These are phyloP conservation scores for Eulemur coronatus DNA, from an alignment of 2,797 vertebrate genomes.

Conservation along the genomic window DNA sequence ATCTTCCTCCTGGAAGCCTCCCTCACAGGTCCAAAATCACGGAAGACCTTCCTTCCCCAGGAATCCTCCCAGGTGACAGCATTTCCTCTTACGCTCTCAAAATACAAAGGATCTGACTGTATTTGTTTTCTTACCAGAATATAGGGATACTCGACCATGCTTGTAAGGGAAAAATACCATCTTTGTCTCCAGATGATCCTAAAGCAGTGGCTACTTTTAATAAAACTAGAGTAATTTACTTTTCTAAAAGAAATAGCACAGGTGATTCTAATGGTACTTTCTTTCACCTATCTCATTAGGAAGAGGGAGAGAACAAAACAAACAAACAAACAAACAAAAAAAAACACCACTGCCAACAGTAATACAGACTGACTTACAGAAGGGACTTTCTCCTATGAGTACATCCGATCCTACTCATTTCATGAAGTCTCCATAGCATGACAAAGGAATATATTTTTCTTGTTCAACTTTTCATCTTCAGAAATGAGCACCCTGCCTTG, in stretches of 20 bases:
- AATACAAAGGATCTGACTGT: not conserved
- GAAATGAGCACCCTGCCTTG: not conserved
- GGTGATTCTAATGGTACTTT: not conserved
- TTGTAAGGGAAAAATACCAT: not conserved
- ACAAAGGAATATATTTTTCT: not conserved
- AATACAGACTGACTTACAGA: not conserved
- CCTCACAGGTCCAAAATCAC: not conserved
- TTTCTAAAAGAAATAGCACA: not conserved
- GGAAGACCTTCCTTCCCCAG: not conserved
- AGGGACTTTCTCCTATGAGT: not conserved
- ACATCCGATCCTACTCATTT: not conserved
- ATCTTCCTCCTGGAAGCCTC: not conserved
- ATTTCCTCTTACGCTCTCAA: not conserved
- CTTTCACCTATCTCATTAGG: not conserved
- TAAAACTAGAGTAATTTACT: not conserved
- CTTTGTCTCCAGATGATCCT: not conserved
- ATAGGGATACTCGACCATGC: not conserved
- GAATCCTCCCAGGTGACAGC: not conserved
- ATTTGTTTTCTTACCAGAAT: not conserved
- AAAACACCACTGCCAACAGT: not conserved
- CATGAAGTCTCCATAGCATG: not conserved
- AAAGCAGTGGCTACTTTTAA: not conserved
- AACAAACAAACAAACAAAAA: too few species aligned
- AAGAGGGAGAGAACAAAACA: not conserved
- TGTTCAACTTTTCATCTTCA: not conserved